These are phyloP conservation scores for Rhingia campestris DNA, from an alignment of 2,888 invertebrate genomes.

Conservation along the genomic window DNA sequence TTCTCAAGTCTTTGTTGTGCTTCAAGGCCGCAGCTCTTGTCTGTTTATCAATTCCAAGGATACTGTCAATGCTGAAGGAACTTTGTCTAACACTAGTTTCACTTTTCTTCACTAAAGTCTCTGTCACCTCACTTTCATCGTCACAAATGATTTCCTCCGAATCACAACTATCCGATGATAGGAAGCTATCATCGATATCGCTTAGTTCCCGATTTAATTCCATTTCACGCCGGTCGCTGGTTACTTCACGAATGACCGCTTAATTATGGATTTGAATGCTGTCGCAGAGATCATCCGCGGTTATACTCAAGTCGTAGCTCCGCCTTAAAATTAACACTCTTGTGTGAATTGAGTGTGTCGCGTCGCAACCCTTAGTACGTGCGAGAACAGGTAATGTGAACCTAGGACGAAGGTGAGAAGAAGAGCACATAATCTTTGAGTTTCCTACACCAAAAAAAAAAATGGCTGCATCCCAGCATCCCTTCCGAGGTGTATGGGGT, in stretches of 20 bases:
- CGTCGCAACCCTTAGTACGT: slow-evolving; percentile 54
- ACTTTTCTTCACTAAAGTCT: slow-evolving; percentile 43
- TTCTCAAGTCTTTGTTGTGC: slow-evolving; percentile 15
- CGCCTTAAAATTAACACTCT: slow-evolving; percentile 77
- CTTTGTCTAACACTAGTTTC: slow-evolving; percentile 66
- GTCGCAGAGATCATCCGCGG: slow-evolving; percentile 29
- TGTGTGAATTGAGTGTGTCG: slow-evolving; percentile 46
- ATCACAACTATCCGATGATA: slow-evolving; percentile 66
- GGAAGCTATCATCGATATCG: slow-evolving; percentile 54
- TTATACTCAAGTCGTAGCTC: slow-evolving; percentile 73
- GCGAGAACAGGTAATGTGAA: slow-evolving; percentile 54
- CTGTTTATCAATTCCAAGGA: slow-evolving; percentile 76
- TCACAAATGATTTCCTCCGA: slow-evolving; percentile 76
- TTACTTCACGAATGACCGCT: slow-evolving; percentile 67
- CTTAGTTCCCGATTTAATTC: slow-evolving; percentile 52
- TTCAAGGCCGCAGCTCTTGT: slow-evolving; percentile 7
- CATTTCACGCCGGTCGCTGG: slow-evolving; percentile 50
- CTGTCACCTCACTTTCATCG: slow-evolving; percentile 63
- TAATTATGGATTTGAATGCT: slow-evolving; percentile 49
- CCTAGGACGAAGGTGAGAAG: slow-evolving; percentile 60
- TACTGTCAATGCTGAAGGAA: slow-evolving; percentile 78
- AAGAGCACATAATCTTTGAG: slow-evolving; percentile 46
- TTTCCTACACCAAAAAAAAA: slow-evolving; percentile 13
- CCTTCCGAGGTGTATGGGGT: slow-evolving; percentile 41
- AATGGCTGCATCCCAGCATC: slow-evolving; percentile 67